Percentiles rank a stretch among this genome's conserved stretches.
Conservation (phyloP, 2,888 invertebrate genomes). For the Microplitis manilae region DNA sequence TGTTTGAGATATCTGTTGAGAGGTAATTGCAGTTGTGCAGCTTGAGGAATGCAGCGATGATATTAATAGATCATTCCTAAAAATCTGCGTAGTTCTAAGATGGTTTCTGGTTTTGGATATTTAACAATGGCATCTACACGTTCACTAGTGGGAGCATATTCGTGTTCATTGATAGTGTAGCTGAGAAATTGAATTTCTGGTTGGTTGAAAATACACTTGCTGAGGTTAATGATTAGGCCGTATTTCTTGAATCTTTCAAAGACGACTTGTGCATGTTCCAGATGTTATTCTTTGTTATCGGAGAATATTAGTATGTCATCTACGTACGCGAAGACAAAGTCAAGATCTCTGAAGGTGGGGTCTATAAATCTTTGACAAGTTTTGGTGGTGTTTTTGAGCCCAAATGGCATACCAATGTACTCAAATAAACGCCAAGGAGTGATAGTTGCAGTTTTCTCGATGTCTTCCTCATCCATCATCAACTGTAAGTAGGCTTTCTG, state of each 20-base stretch:
- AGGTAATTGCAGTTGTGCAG: not conserved
- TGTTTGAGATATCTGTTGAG: not conserved
- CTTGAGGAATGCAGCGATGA: not conserved
- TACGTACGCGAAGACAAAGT: not conserved
- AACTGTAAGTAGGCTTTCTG: not conserved
- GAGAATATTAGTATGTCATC: not conserved
- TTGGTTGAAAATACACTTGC: not conserved
- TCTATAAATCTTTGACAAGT: not conserved
- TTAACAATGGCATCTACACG: not conserved
- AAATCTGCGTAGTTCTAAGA: not conserved
- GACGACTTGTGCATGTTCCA: not conserved
- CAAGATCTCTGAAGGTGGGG: not conserved
- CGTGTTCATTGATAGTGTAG: not conserved
- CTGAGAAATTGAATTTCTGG: not conserved
- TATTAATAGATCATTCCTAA: slow-evolving; percentile 1
- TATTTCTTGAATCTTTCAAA: not conserved
- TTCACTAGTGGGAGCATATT: not conserved
- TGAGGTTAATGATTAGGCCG: not conserved
- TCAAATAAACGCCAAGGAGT: not conserved
- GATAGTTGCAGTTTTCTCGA: not conserved
- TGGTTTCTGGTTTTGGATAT: not conserved
- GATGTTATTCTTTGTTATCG: not conserved
- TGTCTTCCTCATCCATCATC: not conserved
- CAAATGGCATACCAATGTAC: not conserved
- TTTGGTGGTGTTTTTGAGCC: not conserved